Base-by-base conservation (phyloP, 2,113 vertebrate genomes). In the Harpagus bidentatus region DNA sequence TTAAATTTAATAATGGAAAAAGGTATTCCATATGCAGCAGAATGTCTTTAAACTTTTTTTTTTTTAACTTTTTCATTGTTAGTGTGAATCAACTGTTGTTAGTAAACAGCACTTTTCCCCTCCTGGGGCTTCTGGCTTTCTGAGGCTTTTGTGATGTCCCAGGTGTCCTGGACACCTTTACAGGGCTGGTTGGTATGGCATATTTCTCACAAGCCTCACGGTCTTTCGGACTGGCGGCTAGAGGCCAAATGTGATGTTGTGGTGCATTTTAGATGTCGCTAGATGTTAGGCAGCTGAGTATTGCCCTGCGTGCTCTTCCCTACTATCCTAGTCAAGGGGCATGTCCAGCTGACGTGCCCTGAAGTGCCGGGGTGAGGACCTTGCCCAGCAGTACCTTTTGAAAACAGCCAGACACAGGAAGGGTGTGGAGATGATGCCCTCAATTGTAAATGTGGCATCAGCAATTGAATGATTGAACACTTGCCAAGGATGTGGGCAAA, bases 281-380 rank as follows among this genome's bases (percentile, higher is more conserved):
- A n/a, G 84, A 67, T 47, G 0, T 59, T 43, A 85, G 66, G 50
- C 56, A 21, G 48, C 1, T 0, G 38, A 67, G n/a, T 53, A 4
- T 26, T 89, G 31, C 34, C 59, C 32, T 72, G 3, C 13, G 0
- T 87, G 36, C 52, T 67, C 43, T n/a, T 91, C 11, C 47, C 55
- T 12, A 4, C 42, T 63, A 0, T 23, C 66, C 52, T 34, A 0
- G 42, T 38, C 10, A 18, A 32, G 47, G 23, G 9, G 3, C 21
- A 10, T 31, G 47, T 16, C 32, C 19, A 45, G 40, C 5, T 52
- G 53, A 32, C 1, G 1, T 52, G n/a, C 55, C 79, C 45, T 55
- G 8, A 16, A 47, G 61, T 3, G 6, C 26, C 11, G 55, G 47
- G 32, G 11, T 34, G 43, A 85, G 58, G 25, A 62, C 66, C 23